Evolutionary conservation across 1,140 invertebrate genomes (phyloP), one percentile per base, ranked within the genome.

Genomic region (Drosophila oshimai): DNA sequence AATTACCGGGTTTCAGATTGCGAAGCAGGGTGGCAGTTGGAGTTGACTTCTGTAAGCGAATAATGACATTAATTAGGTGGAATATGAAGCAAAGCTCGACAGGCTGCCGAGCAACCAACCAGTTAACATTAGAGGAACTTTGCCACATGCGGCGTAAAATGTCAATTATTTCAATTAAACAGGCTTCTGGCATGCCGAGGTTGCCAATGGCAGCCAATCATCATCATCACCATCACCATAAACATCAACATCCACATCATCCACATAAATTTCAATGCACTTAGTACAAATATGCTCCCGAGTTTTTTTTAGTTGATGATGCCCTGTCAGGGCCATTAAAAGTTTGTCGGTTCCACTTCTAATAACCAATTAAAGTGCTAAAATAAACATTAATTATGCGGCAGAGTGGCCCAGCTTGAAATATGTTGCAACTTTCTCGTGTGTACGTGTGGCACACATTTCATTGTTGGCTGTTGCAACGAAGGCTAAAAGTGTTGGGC

Each of bases 331-430:
- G 36, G 58, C 53, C 71, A 80, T 83, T 83, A 79, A 84, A 84
- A 84, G 79, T 84, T 71, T 42, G 55, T 50, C 34, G 42, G 24
- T 49, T 49, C 44, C 34, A 68, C 70, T 58, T 60, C 55, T 84
- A 79, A 84, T 86, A 84, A 75, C 79, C 79, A 86, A 84, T 84
- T 84, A 84, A 67, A 86, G 74, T 75, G 71, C 75, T 64, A 84
- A 84, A 86, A 86, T 84, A 79, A 86, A 86, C 80, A 84, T 84
- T 83, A 78, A 83, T 78, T 83, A 78, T 83, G 75, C 42, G 36
- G 46, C 26, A 24, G 22, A 29, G 22, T 37, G 29, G 20, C 42
- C n/a, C 20, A 9, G 60, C 22, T 36, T 10, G 22, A 39, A 53
- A 64, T 49, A 46, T 61, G 41, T 55, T 54, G 49, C 29, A 68